Percentiles rank a stretch among this genome's conserved stretches.
Conservation (phyloP, 64 coral and sea anemone genomes). For the Platygyra sinensis region DNA sequence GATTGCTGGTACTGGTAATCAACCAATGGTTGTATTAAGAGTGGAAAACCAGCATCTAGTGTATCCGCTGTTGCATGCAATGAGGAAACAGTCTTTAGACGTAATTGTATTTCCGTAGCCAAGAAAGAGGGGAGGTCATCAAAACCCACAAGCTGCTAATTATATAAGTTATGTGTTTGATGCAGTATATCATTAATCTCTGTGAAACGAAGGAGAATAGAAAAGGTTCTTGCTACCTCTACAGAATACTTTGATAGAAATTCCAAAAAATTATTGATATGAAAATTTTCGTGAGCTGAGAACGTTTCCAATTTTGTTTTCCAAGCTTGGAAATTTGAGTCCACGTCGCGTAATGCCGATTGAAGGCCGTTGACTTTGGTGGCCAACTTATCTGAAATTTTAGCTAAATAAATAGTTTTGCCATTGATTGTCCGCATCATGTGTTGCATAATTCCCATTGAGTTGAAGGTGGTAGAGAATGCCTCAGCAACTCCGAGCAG, state of each 20-base stretch:
- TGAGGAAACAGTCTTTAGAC: too few species aligned
- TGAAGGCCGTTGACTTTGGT: background rate
- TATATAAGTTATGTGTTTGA: too few species aligned
- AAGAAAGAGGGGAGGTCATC: too few species aligned
- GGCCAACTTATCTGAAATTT: background rate
- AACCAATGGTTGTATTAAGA: background rate
- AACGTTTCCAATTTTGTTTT: background rate
- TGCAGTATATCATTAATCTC: background rate
- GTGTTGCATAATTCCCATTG: background rate
- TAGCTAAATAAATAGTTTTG: conserved; percentile 18
- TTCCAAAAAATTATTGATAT: conserved; percentile 15
- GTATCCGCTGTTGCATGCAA: background rate
- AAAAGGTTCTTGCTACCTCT: background rate
- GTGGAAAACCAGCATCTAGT: background rate
- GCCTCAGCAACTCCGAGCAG: background rate
- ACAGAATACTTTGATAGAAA: conserved; percentile 17
- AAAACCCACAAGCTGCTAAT: too few species aligned
- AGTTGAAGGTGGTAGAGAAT: background rate
- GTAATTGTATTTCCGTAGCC: too few species aligned
- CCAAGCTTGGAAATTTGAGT: background rate
- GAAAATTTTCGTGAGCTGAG: background rate
- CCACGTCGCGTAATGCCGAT: background rate
- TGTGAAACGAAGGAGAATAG: background rate
- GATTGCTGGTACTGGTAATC: background rate
- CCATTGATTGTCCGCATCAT: background rate